These are phyloP conservation scores for Enhydra lutris DNA, from an alignment of 2,113 vertebrate genomes.

Conservation along the genomic window DNA sequence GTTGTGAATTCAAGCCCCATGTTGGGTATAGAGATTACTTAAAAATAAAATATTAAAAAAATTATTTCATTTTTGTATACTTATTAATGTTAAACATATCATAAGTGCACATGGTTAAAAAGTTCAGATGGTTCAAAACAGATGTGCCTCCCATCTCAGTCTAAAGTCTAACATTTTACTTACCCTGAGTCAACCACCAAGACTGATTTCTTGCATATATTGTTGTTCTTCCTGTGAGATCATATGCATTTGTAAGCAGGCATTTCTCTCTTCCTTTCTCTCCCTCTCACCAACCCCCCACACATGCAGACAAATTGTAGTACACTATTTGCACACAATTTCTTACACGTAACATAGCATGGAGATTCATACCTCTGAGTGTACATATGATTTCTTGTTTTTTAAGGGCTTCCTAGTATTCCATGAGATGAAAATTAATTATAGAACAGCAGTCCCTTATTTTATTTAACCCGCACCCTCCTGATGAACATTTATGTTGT, in stretches of 20 bases:
- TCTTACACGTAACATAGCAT: neutral
- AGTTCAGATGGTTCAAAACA: neutral
- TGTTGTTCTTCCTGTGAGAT: neutral
- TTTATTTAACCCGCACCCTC: neutral
- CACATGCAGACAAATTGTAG: neutral
- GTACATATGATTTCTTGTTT: neutral
- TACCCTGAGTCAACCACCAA: neutral
- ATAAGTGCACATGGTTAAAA: neutral
- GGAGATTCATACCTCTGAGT: neutral
- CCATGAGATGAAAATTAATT: neutral
- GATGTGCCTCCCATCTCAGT: neutral
- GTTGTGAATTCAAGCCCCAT: neutral
- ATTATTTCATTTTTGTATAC: neutral
- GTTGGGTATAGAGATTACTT: neutral
- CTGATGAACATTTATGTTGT: neutral
- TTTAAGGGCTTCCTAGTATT: neutral
- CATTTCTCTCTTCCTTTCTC: neutral
- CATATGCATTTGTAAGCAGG: neutral
- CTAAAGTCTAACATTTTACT: neutral
- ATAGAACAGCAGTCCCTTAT: neutral
- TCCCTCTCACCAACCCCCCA: neutral
- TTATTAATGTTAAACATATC: neutral
- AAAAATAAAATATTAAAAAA: neutral
- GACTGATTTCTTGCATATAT: neutral
- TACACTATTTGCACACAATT: neutral